Base-by-base conservation (phyloP, 2,888 invertebrate species). In the Octonoba sinensis region DNA sequence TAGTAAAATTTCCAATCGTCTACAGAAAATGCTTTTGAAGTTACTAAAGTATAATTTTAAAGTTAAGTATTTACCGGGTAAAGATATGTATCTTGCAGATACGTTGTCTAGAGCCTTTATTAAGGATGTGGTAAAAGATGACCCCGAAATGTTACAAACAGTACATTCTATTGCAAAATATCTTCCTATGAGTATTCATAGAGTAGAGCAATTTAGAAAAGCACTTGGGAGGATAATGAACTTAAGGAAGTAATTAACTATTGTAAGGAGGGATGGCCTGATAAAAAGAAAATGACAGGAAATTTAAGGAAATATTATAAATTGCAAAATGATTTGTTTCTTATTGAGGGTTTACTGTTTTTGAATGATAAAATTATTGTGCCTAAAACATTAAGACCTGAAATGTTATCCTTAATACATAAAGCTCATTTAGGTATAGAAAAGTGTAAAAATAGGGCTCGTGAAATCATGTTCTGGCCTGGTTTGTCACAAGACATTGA, bases 21-120 rank as follows among this genome's bases (percentile, higher is more conserved):
- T 70, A 20, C 56, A 62, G 54, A 54, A 8, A 65, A 69, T 64
- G 70, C 12, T 77, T 1, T 46, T 77, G 16, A 77, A 77, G 27
- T 22, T 64, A 6, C 11, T 64, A 24, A 77, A 77, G 15, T 70
- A 77, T 46, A 18, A 70, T 46, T 77, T 70, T 54, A 47, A 60
- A 36, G 22, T 70, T 15, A 22, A 51, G 8, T 77, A 65, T 70
- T 24, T 76, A 4, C 18, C 59, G 36, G 60, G 69, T 36, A 67
- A 6, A 12, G 44, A 70, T 36, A 64, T 70, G 47, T 56, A 62
- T 64, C 44, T 70, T 2, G 56, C 64, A 18, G 64, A 69, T 49
- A 64, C 59, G 8, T 46, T 74, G 22, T 74, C 56, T 15, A 66
- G 27, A 11, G 56, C 57, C 1, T 74, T n/a, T n/a, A 18, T 65